Base-by-base conservation (phyloP, 2,113 vertebrate species). In the Forbesichthys agassizii region DNA sequence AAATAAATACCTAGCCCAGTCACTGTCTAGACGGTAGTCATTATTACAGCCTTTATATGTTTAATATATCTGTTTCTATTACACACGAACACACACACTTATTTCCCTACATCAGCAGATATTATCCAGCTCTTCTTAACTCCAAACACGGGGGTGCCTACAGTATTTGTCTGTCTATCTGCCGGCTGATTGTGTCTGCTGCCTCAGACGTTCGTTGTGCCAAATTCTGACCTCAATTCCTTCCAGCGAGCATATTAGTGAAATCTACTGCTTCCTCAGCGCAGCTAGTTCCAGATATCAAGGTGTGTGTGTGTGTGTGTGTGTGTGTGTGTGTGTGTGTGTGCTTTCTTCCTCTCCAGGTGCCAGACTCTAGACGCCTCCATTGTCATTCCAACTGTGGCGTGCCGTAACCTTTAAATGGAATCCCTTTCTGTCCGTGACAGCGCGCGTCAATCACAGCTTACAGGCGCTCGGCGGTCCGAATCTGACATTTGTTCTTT, bases 401-500 rank as follows among this genome's bases (percentile, higher is more conserved):
- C 71, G 69, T 59, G 0, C 14, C 14, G 48, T 88, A 86, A 90
- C 88, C 87, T 90, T 91, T 88, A 79, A 85, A 85, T 64, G 65
- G 80, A 88, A 80, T 83, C 81, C 84, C 86, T 75, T 81, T 75
- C 77, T 82, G 85, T 74, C 81, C 69, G 18, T 14, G 71, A 64
- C 54, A 8, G 66, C 77, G 77, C 16, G 66, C 83, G 86, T 85
- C 80, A 78, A 65, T 81, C 55, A 27, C 71, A 61, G 64, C 83
- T 46, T 73, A 33, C 33, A 77, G 67, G 77, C 83, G 81, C 71
- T 75, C 67, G 78, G 77, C 68, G 16, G 84, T 86, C 80, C 66
- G 66, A 81, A 87, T 83, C 76, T 91, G 89, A 90, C 88, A 90
- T 91, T 91, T 90, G 88, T 89, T 89, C 86, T 84, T 72, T 27